Conservation (phyloP, 2,797 vertebrate genomes). For the Phalloptychus januarius region DNA sequence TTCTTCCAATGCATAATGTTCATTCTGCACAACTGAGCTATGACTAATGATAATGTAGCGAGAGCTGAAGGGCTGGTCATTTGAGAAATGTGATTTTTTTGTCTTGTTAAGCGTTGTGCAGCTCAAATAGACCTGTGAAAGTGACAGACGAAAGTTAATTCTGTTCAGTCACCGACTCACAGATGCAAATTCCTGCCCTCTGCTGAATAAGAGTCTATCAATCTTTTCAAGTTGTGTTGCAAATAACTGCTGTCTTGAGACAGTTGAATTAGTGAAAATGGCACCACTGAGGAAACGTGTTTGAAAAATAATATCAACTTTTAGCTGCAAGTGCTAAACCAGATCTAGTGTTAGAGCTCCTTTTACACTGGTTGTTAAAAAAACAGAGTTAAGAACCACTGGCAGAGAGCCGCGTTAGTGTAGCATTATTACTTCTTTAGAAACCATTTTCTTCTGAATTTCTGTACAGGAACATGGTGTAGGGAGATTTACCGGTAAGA, state of each 20-base stretch:
- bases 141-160: constrained; percentile 60
- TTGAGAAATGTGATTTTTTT: neutral
- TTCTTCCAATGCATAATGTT: neutral
- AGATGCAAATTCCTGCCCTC: too few relatives aligned
- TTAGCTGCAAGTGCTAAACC: neutral
- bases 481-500: neutral
- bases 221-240: constrained; percentile 27
- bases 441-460: neutral
- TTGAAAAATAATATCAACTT: constrained; percentile 9
- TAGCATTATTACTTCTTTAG: neutral
- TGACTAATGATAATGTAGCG: neutral
- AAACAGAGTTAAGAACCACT: neutral
- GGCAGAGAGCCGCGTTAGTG: neutral
- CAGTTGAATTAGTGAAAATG: constrained; percentile 23
- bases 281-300: constrained; percentile 15
- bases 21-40: constrained; percentile 1
- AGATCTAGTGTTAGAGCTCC: neutral
- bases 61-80: constrained; percentile 1
- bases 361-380: neutral
- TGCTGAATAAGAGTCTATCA: constrained; percentile 51
- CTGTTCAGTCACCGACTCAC: constrained; percentile 48
- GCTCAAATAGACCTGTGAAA: constrained; percentile 51
- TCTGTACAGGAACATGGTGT: neutral
- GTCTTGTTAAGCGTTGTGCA: neutral
- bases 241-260: constrained; percentile 30